Percentiles rank a stretch among this genome's conserved stretches.
These are phyloP conservation scores for Odocoileus hemionus DNA, from an alignment of 2,113 vertebrate species.

Conservation along the genomic window DNA sequence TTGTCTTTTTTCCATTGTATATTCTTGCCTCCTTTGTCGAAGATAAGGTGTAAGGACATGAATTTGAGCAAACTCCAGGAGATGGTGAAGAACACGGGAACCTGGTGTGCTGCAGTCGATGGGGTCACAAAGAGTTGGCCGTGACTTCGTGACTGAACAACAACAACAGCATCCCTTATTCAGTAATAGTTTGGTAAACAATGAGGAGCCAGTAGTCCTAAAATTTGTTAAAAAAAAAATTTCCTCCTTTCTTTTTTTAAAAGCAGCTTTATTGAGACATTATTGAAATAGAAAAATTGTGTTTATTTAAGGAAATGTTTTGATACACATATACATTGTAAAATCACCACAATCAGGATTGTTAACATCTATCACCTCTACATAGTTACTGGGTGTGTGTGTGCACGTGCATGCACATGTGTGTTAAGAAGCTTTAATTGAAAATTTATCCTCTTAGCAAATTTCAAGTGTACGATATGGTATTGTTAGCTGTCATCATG, in stretches of 20 bases:
- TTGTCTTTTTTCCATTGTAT: too few relatives aligned
- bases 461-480: background rate
- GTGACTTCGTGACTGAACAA: background rate
- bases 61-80: background rate
- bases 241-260: background rate
- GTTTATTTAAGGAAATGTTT: background rate
- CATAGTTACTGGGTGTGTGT: background rate
- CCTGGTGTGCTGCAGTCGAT: background rate
- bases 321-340: background rate
- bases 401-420: background rate
- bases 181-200: background rate
- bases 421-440: background rate
- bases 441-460: background rate
- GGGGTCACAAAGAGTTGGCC: background rate
- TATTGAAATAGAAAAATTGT: background rate
- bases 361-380: background rate
- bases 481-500: background rate
- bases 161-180: background rate
- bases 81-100: background rate
- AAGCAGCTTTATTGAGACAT: background rate
- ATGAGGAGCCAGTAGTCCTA: background rate
- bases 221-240: background rate
- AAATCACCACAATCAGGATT: background rate
- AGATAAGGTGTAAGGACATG: background rate
- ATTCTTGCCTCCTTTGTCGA: too few relatives aligned